Base-by-base conservation (phyloP, 2,888 invertebrate species). In the Gerris lacustris region DNA sequence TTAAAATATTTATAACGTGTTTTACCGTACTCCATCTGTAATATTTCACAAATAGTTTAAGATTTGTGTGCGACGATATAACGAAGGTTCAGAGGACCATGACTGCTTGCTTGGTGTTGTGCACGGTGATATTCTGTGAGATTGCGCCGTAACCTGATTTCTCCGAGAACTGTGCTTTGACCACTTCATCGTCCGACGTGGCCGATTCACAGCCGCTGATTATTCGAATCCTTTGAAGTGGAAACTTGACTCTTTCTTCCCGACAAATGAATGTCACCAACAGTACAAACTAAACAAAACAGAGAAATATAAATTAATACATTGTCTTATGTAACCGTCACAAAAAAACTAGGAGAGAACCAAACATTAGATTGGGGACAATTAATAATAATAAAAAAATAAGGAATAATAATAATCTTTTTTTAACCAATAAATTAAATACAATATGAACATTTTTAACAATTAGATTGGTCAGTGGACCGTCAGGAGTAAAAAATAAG, bases 111-210 rank as follows among this genome's bases (percentile, higher is more conserved):
- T 55, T 55, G 15, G 55, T 55, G 15, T 15, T 55, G 15, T 9
- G 15, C 2, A 55, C 15, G 15, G 55, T 55, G 15, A 55, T 55
- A 5, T 55, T 55, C 2, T 2, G 9, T 15, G 55, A 9, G 15
- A 55, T 64, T n/a, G 64, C 11, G 18, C 64, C 64, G 64, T 64
- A 64, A 5, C 7, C 7, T 64, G 64, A 31, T 64, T 64, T 64
- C n/a, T 64, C 31, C 6, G 43, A 9, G 31, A 43, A n/a, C 1
- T 17, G 44, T 2, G 18, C 9, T 11, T n/a, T 71, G 44, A 72
- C 68, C 17, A 55, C 67, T 44, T 73, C 73, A 17, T 73, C 73
- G 44, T 73, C 73, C 2, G 72, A 72, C 43, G 73, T 70, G 5
- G 45, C 69, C 66, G 64, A 64, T 6, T 64, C 64, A 64, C 64